Base-by-base conservation (phyloP, 2,888 invertebrate genomes). In the Timema podura region DNA sequence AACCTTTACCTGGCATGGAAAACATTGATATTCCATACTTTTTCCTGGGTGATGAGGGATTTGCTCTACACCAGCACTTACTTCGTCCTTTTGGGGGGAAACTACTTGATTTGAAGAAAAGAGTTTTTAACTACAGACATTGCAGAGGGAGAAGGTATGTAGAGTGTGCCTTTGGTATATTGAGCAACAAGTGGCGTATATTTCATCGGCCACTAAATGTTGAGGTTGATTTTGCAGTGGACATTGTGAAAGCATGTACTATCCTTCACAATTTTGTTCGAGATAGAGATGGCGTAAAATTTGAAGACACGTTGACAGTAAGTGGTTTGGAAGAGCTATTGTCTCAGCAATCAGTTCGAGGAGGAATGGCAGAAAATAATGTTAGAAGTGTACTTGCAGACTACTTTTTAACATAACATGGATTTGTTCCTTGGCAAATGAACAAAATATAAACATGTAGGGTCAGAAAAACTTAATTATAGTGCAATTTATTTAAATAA, bases 171-270 rank as follows among this genome's bases (percentile, higher is more conserved):
- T 77, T 78, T 72, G 76, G 77, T 13, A 77, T 78, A 73, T 72
- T 76, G 2, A 72, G 71, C 49, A 76, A 77, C 74, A 77, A 77
- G 72, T 77, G 77, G 76, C 69, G 77, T 72, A 78, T 79, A 70
- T 77, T 78, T 70, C 78, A 79, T 73, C 72, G 76, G 69, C 76
- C 78, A 7, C 45, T 69, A n/a, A 70, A 72, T 67, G 65, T 71
- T 16, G 44, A 67, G 57, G 68, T 72, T 16, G 74, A 76, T 64
- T 75, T 75, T 72, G 74, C 75, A 59, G 70, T 73, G 7, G 68
- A 71, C 59, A 75, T 76, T 61, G 73, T 76, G 6, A 77, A 77
- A 65, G 74, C 75, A 49, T 76, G 75, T 66, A 69, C 73, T 65
- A 73, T 76, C 47, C 67, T 73, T 48, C 71, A 74, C 70, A 68